These are phyloP conservation scores for Myrmophylax atrothorax DNA, from an alignment of 2,113 vertebrate species.

Conservation along the genomic window DNA sequence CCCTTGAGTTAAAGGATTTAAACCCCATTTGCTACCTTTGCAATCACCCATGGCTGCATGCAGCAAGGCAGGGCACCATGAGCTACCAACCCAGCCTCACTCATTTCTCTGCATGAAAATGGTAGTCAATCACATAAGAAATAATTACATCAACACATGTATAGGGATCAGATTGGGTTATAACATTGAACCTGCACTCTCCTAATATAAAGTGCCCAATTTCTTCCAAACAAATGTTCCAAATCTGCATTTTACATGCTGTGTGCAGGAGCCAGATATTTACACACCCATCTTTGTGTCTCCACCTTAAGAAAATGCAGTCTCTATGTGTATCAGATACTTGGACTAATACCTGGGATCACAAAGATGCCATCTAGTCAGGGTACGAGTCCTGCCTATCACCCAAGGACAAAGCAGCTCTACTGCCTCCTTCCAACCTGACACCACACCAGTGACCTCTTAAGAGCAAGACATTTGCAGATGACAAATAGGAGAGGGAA, in stretches of 20 bases:
- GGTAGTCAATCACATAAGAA: accelerated
- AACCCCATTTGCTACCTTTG: neutral
- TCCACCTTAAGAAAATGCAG: neutral
- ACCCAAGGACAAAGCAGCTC: neutral
- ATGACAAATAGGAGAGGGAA: slow-evolving; percentile 27
- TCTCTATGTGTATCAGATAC: accelerated
- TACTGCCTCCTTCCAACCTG: neutral
- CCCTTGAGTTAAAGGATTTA: neutral
- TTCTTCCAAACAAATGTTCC: neutral
- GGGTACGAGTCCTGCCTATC: neutral
- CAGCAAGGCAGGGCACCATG: neutral
- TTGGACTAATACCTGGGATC: neutral
- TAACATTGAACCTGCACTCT: neutral
- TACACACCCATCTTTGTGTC: neutral
- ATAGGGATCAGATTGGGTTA: neutral
- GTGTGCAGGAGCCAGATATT: neutral
- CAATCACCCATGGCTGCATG: neutral
- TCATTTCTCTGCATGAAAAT: neutral
- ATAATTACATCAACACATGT: neutral
- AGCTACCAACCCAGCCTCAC: neutral
- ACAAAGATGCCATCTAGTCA: neutral
- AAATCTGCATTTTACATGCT: neutral
- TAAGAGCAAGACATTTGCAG: neutral
- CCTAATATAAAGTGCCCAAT: neutral
- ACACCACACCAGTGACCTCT: neutral